Conservation (phyloP, 1,140 invertebrate genomes). For the Branchinecta lindahli region DNA sequence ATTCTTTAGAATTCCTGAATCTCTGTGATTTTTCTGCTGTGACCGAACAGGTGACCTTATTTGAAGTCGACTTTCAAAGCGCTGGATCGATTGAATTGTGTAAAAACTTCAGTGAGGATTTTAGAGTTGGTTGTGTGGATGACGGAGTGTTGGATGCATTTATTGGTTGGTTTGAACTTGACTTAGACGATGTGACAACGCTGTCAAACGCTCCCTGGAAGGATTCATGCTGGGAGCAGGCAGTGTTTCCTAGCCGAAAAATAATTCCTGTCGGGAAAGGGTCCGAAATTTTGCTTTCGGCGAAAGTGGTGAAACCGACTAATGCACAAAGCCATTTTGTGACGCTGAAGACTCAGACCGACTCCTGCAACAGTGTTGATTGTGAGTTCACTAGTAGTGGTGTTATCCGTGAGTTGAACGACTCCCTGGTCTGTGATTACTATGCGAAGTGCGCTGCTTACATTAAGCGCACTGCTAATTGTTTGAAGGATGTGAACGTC, state of each 20-base stretch:
- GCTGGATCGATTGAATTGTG: background rate
- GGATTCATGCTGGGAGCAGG: conserved; percentile 33
- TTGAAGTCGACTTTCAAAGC: background rate
- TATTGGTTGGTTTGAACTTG: conserved; percentile 32
- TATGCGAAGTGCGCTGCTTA: background rate
- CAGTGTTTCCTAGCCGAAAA: conserved; percentile 27
- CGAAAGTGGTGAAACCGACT: background rate
- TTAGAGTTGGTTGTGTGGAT: background rate
- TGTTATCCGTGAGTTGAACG: background rate
- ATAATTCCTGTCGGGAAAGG: background rate
- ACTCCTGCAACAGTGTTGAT: background rate
- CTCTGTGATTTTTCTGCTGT: background rate
- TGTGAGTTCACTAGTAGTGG: background rate
- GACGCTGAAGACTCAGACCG: background rate
- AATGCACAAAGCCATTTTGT: background rate
- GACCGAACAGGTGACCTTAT: background rate
- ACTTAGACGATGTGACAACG: conserved; percentile 28
- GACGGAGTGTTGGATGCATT: conserved; percentile 30
- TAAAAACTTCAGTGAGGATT: background rate
- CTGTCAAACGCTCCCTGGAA: conserved; percentile 26
- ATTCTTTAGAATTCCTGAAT: background rate
- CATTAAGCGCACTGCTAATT: background rate
- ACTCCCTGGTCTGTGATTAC: background rate
- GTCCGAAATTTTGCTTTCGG: background rate
- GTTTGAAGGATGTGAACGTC: background rate